Evolutionary conservation across 2,888 invertebrate species (phyloP), one percentile per base, ranked within the genome.

Genomic region (Tholera decimalis): DNA sequence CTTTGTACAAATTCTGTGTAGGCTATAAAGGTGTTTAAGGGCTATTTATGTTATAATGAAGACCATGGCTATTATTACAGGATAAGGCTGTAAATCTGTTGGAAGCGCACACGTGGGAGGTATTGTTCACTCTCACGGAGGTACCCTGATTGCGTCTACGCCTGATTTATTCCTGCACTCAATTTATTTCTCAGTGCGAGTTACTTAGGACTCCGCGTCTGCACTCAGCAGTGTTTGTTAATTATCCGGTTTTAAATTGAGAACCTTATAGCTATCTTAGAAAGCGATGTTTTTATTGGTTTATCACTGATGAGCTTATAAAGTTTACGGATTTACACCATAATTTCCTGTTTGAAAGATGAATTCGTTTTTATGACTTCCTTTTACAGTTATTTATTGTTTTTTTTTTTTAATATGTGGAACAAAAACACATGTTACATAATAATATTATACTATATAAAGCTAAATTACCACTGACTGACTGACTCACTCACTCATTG

Each of bases 141-240:
- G 82, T 77, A 80, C 84, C 83, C 88, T 89, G 88, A 90, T 91
- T 91, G 86, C 88, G 84, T 85, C 85, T 83, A 83, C 84, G 67
- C 77, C 77, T 85, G 89, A 91, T 90, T 89, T 89, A 91, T 89
- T 83, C 72, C 67, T 53, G 63, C 58, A 72, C 65, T 63, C 73
- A 74, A 80, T 83, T 84, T 81, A 83, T 83, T 80, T 79, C 74
- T 79, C 78, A 50, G 68, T 69, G 77, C 63, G 37, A 41, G 55
- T 63, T 62, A 73, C 65, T 65, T 39, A 41, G 55, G 26, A 74
- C 18, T 28, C 20, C 46, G 39, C 15, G 39, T 35, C 49, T 63
- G 64, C 59, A 59, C 61, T 62, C 35, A 43, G 20, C 7, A 56
- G 24, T 37, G 24, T 53, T 44, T 60, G 39, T 57, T 66, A 43